Evolutionary conservation across 2,797 vertebrate species (phyloP).

Genomic region (Hybognathus amarus): DNA sequence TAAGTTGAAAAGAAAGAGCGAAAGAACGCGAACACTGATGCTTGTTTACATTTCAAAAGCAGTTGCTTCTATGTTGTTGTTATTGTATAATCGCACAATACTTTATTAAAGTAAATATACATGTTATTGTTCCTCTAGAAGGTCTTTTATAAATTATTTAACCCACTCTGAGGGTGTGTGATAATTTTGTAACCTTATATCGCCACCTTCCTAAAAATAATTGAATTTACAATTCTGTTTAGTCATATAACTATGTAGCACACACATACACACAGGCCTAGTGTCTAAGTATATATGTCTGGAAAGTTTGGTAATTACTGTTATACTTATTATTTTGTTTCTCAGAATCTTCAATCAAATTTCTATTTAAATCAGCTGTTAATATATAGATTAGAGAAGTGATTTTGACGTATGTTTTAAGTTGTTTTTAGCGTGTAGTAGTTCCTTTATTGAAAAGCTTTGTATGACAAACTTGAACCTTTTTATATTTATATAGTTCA

Average conservation of each 20-base stretch:
- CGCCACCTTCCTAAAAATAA: too few species aligned
- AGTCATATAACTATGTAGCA: too few species aligned
- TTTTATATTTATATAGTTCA: background rate
- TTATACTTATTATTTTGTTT: background rate
- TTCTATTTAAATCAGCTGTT: background rate
- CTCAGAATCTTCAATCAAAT: background rate
- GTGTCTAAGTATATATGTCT: background rate
- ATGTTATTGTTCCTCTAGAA: background rate
- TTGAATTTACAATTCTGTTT: background rate
- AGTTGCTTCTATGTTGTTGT: background rate
- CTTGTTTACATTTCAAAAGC: background rate
- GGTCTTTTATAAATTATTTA: background rate
- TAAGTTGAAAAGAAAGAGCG: too few species aligned
- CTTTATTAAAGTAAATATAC: background rate
- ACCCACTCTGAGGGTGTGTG: background rate
- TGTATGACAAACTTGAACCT: background rate
- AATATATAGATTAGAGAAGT: slow-evolving; percentile 11
- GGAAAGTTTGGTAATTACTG: background rate
- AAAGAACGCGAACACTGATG: background rate
- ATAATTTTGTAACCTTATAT: background rate
- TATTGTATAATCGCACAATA: background rate
- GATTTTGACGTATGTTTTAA: background rate
- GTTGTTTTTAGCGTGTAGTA: background rate
- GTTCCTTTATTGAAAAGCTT: background rate
- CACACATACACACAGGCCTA: background rate